Conservation (phyloP, 2,113 vertebrate genomes). For the Egretta garzetta region DNA sequence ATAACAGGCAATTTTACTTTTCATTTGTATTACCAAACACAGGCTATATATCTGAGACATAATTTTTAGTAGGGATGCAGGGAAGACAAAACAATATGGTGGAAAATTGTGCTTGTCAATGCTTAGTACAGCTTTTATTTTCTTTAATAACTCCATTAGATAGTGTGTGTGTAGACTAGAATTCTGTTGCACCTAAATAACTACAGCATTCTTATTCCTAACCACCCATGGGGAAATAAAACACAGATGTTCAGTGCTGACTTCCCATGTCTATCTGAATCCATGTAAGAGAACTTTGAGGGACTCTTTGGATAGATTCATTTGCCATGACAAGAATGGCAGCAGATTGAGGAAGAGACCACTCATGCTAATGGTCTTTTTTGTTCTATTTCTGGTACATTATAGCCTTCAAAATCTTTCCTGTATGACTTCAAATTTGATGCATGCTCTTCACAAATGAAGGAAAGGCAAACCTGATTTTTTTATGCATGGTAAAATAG, state of each 20-base stretch:
- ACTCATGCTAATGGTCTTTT: neutral
- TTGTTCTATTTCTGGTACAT: neutral
- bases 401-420: neutral
- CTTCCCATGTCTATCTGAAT: neutral
- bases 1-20: neutral
- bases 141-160: neutral
- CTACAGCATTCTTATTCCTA: neutral
- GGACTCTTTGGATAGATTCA: neutral
- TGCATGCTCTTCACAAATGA: neutral
- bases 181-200: neutral
- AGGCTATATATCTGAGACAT: neutral
- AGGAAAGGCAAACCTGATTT: neutral
- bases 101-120: neutral
- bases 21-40: neutral
- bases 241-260: neutral
- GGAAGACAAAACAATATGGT: neutral
- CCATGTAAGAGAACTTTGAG: neutral
- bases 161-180: neutral
- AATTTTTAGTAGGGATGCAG: neutral
- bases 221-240: neutral
- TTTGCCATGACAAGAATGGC: neutral
- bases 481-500: neutral
- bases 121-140: neutral
- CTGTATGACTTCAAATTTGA: neutral
- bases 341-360: neutral